Percentiles rank a stretch among this genome's conserved stretches.
phyloP scores from a whole-genome alignment of 2,888 invertebrate genomes.

The Limenitis camilla region DNA sequence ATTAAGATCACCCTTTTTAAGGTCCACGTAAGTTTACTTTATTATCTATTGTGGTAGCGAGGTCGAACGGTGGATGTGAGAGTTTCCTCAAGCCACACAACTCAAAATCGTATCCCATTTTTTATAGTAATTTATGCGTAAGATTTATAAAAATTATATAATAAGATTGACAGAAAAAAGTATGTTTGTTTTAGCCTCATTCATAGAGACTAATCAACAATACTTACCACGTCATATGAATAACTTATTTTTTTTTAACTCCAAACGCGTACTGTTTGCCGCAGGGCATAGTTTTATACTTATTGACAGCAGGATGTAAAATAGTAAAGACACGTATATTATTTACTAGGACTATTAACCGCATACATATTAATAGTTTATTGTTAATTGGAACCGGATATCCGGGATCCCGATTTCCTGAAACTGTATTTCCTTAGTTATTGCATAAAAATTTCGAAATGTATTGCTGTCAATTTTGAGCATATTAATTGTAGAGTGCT shows the following conservation, averaged over 20 bases:
- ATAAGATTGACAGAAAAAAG: no score
- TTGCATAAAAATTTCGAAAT: background rate
- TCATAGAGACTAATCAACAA: no score
- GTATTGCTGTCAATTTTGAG: background rate
- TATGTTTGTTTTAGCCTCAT: no score
- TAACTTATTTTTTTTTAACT: background rate
- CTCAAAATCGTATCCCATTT: no score
- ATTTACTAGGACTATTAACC: background rate
- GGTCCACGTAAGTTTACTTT: no score
- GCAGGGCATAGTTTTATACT: background rate
- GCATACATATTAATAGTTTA: background rate
- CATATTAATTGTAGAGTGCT: background rate
- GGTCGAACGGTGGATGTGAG: no score
- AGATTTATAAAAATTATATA: no score
- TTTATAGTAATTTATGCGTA: no score
- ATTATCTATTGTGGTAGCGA: no score
- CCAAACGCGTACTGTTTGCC: background rate
- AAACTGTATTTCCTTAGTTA: constrained; percentile 5
- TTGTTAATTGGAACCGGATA: constrained; percentile 13
- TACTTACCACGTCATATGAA: no score
- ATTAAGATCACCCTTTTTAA: no score
- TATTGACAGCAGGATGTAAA: constrained; percentile 9
- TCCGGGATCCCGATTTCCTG: constrained; percentile 9
- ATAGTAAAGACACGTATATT: constrained; percentile 2
- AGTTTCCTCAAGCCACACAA: no score